Conservation (phyloP, 2,113 vertebrate species). For the Nothobranchius kuhntae region DNA sequence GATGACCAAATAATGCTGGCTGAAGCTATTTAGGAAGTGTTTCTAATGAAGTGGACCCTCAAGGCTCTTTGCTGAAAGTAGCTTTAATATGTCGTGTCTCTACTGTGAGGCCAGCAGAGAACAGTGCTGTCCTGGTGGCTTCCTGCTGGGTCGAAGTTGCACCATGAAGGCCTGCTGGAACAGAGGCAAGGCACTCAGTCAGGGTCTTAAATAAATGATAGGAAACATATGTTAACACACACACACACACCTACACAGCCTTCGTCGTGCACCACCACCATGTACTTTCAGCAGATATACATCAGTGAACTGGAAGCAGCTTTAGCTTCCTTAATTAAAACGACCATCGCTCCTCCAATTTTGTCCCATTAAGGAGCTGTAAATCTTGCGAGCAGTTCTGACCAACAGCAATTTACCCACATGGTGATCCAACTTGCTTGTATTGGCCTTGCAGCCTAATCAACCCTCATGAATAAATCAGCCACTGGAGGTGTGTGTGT, state of each 20-base stretch:
- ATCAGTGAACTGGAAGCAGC: slow-evolving; percentile 46
- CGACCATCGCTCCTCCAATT: slow-evolving; percentile 61
- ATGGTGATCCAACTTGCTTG: slow-evolving; percentile 52
- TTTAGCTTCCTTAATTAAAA: slow-evolving; percentile 73
- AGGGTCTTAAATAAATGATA: slow-evolving; percentile 46
- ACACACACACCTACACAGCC: slow-evolving; percentile 16
- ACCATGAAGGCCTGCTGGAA: not conserved
- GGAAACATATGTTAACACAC: slow-evolving; percentile 53
- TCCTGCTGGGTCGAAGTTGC: slow-evolving; percentile 7
- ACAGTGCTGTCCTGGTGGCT: not conserved
- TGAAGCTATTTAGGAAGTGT: not conserved
- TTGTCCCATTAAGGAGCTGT: slow-evolving; percentile 69
- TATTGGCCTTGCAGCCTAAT: slow-evolving; percentile 51
- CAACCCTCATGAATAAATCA: slow-evolving; percentile 62
- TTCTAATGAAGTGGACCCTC: slow-evolving; percentile 3
- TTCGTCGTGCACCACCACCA: slow-evolving; percentile 23
- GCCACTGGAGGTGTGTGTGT: slow-evolving; percentile 1
- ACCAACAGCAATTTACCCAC: slow-evolving; percentile 62
- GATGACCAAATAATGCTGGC: not conserved
- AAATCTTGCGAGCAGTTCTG: slow-evolving; percentile 66
- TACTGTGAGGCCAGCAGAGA: not conserved
- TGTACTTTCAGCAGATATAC: slow-evolving; percentile 16
- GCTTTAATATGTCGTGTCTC: not conserved
- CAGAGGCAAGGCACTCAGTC: not conserved
- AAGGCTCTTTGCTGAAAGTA: slow-evolving; percentile 5